Conservation (phyloP, 2,888 invertebrate species). For the Amphiduros pacificus region DNA sequence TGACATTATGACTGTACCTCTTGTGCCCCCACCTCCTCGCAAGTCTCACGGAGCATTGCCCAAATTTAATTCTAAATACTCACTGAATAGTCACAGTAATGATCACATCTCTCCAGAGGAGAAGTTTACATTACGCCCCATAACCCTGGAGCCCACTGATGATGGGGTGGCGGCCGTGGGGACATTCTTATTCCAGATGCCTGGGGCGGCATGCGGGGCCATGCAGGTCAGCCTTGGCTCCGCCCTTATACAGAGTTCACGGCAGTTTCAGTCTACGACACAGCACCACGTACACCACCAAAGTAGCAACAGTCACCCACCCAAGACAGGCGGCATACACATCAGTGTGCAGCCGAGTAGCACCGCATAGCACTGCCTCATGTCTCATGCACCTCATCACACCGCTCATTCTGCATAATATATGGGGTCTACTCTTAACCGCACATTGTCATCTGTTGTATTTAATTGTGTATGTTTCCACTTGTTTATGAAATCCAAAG, state of each 20-base stretch:
- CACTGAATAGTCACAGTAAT: slow-evolving; percentile 5
- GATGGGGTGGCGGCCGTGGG: slow-evolving; percentile 90
- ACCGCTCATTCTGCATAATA: too few relatives aligned
- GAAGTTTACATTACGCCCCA: slow-evolving; percentile 63
- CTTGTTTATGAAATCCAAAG: too few relatives aligned
- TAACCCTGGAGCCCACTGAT: slow-evolving; percentile 87
- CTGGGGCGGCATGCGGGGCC: slow-evolving; percentile 74
- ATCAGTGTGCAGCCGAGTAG: slow-evolving; percentile 7
- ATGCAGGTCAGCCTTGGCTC: slow-evolving; percentile 59
- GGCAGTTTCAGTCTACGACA: not conserved
- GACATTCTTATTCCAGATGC: slow-evolving; percentile 85
- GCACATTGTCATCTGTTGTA: too few relatives aligned
- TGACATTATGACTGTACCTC: not conserved
- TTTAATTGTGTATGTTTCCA: too few relatives aligned
- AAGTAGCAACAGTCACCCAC: too few relatives aligned
- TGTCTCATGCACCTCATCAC: too few relatives aligned
- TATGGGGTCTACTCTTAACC: too few relatives aligned
- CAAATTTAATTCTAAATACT: slow-evolving; percentile 14
- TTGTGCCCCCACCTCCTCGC: not conserved
- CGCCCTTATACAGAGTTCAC: slow-evolving; percentile 36
- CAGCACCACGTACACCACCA: not conserved
- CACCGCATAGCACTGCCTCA: slow-evolving; percentile 10
- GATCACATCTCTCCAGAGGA: not conserved
- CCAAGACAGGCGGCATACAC: not conserved
- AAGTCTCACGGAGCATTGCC: not conserved